A percentile compares a stretch with the other conserved stretches of the same genome.
Conservation (phyloP, 2,888 invertebrate species). For the Aleiodes alternator region DNA sequence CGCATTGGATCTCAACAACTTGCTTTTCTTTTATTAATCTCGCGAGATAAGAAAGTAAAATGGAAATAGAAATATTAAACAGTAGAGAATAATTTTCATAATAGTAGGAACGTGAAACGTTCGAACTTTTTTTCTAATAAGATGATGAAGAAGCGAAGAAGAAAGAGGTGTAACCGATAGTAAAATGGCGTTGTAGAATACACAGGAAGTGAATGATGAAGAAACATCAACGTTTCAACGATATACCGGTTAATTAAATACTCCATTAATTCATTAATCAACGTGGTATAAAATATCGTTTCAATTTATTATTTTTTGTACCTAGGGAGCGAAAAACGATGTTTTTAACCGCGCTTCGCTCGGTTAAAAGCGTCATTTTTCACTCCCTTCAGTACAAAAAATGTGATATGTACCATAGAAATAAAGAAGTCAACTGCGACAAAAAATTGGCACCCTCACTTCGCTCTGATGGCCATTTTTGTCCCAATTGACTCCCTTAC, state of each 20-base stretch:
- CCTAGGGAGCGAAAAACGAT: too few relatives aligned
- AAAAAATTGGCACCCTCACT: too few relatives aligned
- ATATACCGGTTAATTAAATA: constrained; percentile 50
- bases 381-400: too few relatives aligned
- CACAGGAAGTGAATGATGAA: constrained; percentile 41
- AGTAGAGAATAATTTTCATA: too few relatives aligned
- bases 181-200: constrained; percentile 29
- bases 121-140: not conserved
- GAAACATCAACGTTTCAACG: constrained; percentile 50
- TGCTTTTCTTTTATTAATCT: constrained; percentile 14
- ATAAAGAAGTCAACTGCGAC: too few relatives aligned
- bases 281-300: constrained; percentile 37
- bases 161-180: constrained; percentile 21
- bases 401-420: too few relatives aligned
- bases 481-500: too few relatives aligned
- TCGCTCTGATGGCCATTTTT: too few relatives aligned
- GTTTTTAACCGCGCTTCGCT: too few relatives aligned
- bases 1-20: constrained; percentile 25
- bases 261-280: constrained; percentile 50
- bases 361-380: too few relatives aligned
- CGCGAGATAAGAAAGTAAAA: constrained; percentile 5
- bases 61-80: too few relatives aligned
- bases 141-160: constrained; percentile 10
- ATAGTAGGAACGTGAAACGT: too few relatives aligned
- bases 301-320: constrained; percentile 37